phyloP scores from a whole-genome alignment of 2,113 vertebrate species.

The Podiceps cristatus region DNA sequence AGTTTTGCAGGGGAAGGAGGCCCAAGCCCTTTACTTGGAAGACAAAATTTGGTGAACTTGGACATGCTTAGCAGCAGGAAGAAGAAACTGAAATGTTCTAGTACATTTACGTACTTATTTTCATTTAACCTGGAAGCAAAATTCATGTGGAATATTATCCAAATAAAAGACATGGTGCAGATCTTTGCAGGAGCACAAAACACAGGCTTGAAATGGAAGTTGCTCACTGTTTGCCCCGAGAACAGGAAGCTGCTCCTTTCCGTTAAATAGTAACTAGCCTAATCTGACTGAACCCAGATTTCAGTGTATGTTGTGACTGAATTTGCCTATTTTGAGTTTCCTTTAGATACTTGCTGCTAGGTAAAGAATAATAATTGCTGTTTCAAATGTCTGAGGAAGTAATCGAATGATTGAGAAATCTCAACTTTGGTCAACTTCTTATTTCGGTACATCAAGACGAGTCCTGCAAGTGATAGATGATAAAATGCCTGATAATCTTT shows the following conservation, averaged over 20 bases:
- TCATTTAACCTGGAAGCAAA: not conserved
- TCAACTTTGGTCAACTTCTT: not conserved
- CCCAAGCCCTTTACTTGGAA: not conserved
- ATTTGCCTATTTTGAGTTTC: not conserved
- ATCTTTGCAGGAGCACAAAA: not conserved
- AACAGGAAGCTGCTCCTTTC: conserved; percentile 38
- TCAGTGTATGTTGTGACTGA: not conserved
- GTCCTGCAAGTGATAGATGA: not conserved
- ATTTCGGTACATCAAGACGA: not conserved
- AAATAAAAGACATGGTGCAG: rapidly evolving
- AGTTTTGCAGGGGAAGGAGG: not conserved
- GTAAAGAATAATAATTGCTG: not conserved
- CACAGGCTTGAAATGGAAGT: not conserved
- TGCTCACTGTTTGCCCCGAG: not conserved
- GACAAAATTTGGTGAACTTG: not conserved
- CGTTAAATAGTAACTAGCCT: not conserved
- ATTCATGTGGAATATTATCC: not conserved
- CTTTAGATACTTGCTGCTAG: not conserved
- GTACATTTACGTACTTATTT: not conserved
- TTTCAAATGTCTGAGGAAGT: not conserved
- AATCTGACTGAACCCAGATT: not conserved
- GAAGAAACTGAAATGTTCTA: not conserved
- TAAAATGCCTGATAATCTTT: not conserved
- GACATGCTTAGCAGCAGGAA: not conserved
- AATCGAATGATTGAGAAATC: not conserved